Percentiles rank a stretch among this genome's conserved stretches.
Conservation (phyloP, 1,140 invertebrate genomes). For the Lerema accius region DNA sequence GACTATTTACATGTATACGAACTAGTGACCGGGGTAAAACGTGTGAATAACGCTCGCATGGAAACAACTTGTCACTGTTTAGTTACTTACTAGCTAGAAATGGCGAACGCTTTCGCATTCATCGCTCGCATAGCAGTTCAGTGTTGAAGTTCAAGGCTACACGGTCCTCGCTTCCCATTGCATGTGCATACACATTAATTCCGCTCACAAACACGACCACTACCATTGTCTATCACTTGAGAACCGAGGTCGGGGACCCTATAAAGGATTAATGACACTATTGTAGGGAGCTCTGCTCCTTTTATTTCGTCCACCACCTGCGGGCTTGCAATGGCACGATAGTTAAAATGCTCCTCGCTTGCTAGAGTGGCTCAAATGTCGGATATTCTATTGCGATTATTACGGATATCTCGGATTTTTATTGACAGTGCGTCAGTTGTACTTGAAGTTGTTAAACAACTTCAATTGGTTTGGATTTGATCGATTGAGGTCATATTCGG, state of each 20-base stretch:
- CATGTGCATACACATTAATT: constrained; percentile 78
- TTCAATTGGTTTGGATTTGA: too few relatives aligned
- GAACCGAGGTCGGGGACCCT: constrained; percentile 64
- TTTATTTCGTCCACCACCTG: constrained; percentile 56
- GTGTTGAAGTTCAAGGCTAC: constrained; percentile 76
- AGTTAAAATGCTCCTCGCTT: constrained; percentile 18
- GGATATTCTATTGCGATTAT: not conserved
- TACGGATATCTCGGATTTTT: not conserved
- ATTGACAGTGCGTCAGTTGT: not conserved
- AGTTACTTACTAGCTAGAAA: constrained; percentile 63
- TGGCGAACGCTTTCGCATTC: constrained; percentile 69
- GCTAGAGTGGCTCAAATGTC: not conserved
- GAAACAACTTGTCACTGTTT: constrained; percentile 44
- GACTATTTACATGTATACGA: too few relatives aligned
- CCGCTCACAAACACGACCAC: constrained; percentile 73
- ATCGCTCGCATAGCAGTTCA: constrained; percentile 60
- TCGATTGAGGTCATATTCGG: too few relatives aligned
- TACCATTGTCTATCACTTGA: constrained; percentile 79
- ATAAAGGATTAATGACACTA: constrained; percentile 78
- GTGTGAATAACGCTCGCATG: constrained; percentile 40
- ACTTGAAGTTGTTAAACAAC: too few relatives aligned
- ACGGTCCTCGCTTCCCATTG: constrained; percentile 70
- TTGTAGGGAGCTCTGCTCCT: constrained; percentile 63
- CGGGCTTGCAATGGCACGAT: constrained; percentile 18
- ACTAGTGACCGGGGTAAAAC: too few relatives aligned